Conservation (phyloP, 2,113 vertebrate species). For the Neolamprologus ventralis region DNA sequence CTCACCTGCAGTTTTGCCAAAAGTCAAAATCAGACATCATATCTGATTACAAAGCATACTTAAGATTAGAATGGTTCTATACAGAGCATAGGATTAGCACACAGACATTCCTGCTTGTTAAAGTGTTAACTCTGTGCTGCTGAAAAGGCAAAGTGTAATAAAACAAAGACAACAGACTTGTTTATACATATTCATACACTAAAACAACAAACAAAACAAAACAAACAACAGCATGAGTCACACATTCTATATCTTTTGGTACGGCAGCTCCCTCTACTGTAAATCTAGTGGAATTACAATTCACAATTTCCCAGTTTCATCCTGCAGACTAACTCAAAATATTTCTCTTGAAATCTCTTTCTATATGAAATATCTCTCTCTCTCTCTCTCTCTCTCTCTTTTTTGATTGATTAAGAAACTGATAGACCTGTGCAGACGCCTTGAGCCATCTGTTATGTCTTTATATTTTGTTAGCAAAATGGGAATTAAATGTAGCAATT, state of each 20-base stretch:
- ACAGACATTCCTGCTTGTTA: not conserved
- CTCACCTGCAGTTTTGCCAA: not conserved
- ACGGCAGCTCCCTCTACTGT: constrained; percentile 13
- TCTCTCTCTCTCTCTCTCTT: not conserved
- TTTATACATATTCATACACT: not conserved
- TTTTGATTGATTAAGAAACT: not conserved
- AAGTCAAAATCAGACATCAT: not conserved
- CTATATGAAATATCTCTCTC: not conserved
- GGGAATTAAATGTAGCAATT: not conserved
- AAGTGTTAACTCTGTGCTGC: not conserved
- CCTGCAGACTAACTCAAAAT: not conserved
- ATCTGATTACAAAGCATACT: not conserved
- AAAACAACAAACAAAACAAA: too few relatives aligned
- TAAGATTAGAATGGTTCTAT: not conserved
- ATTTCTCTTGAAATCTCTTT: not conserved
- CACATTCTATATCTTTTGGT: not conserved
- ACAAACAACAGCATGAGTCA: too few relatives aligned
- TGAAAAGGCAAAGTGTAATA: not conserved
- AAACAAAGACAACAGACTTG: not conserved
- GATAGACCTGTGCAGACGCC: not conserved
- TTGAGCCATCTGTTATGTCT: not conserved
- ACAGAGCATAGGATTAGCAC: not conserved
- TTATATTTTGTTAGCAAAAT: not conserved
- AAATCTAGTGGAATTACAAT: not conserved
- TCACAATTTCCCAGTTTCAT: not conserved